Base-by-base conservation (phyloP, 2,113 vertebrate genomes). In the Rhineura floridana region DNA sequence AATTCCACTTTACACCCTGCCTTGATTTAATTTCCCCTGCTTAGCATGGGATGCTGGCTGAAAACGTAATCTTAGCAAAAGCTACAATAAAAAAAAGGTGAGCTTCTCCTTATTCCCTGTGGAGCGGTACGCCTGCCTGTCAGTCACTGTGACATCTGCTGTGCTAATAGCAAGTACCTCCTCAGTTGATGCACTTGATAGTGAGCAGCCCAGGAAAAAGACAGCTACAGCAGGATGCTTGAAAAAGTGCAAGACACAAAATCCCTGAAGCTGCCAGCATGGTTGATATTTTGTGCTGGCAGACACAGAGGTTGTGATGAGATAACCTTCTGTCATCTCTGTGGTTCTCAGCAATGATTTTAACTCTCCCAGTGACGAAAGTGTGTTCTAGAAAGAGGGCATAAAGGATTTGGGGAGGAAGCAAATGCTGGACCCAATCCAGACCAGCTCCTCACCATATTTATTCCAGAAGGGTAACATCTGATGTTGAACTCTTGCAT, bases 1-100 rank as follows among this genome's bases (percentile, higher is more conserved):
- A 42, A 55, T 81, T 55, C 77, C 65, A 44, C 59, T 59, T 87
- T 81, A 44, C 77, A 72, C 78, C 50, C 48, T 87, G 65, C 65
- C 48, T 87, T 72, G 67, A 87, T 81, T 83, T 76, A 82, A 88
- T 73, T 63, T 55, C 59, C 69, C 30, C 13, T 50, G 55, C 44
- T 63, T 82, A 75, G 79, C 50, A 62, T 85, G 67, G 42, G 67
- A 63, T 85, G 33, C 42, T 36, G 52, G 25, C 44, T 63, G 50
- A 23, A 85, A 89, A 89, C 90, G 42, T 1, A 69, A 84, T 52
- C 89, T 87, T 33, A 82, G 21, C 39, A 90, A 90, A 92, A 50
- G 30, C 63, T 39, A 30, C 42, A 75, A 28, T 76, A 76, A 46
- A 76, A 42, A 39, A 62, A 83, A 79, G 23, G 0, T 2, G 0